Evolutionary conservation across 1,140 invertebrate species (phyloP).

Genomic region (Lordiphosa collinella): DNA sequence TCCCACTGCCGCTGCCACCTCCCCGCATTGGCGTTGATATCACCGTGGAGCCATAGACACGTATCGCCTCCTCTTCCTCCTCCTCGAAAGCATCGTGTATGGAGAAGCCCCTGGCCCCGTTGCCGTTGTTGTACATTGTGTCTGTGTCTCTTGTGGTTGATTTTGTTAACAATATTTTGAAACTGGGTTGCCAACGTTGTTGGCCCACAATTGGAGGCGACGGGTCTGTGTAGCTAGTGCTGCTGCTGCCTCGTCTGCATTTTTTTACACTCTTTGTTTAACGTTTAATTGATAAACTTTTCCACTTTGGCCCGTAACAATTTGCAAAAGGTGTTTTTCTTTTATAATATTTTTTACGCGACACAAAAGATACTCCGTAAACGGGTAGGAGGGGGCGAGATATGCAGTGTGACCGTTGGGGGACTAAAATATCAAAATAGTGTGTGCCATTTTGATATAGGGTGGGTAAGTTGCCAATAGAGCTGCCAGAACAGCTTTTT

Average conservation of each 20-base stretch:
- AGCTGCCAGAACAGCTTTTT: too few species aligned
- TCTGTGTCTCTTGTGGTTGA: slow-evolving; percentile 34
- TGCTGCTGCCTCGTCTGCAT: slow-evolving; percentile 31
- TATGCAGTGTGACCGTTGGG: neutral
- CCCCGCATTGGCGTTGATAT: slow-evolving; percentile 81
- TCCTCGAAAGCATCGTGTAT: slow-evolving; percentile 92
- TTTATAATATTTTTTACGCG: slow-evolving; percentile 6
- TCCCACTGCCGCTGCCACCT: slow-evolving; percentile 50
- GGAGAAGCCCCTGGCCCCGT: slow-evolving; percentile 82
- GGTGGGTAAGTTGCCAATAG: too few species aligned
- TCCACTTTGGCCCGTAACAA: neutral
- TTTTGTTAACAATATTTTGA: slow-evolving; percentile 39
- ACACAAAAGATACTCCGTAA: slow-evolving; percentile 4
- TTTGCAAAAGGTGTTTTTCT: slow-evolving; percentile 6
- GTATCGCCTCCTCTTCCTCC: slow-evolving; percentile 88
- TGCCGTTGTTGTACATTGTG: slow-evolving; percentile 69
- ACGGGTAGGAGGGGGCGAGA: neutral
- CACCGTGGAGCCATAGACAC: slow-evolving; percentile 87
- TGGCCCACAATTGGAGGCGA: slow-evolving; percentile 27
- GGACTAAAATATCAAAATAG: too few species aligned
- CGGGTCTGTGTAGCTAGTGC: slow-evolving; percentile 15
- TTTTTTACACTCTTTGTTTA: slow-evolving; percentile 15
- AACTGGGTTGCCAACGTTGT: slow-evolving; percentile 53
- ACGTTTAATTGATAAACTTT: slow-evolving; percentile 8
- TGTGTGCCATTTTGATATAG: too few species aligned